phyloP scores from a whole-genome alignment of 1,140 invertebrate species.

The Augochlora pura region DNA sequence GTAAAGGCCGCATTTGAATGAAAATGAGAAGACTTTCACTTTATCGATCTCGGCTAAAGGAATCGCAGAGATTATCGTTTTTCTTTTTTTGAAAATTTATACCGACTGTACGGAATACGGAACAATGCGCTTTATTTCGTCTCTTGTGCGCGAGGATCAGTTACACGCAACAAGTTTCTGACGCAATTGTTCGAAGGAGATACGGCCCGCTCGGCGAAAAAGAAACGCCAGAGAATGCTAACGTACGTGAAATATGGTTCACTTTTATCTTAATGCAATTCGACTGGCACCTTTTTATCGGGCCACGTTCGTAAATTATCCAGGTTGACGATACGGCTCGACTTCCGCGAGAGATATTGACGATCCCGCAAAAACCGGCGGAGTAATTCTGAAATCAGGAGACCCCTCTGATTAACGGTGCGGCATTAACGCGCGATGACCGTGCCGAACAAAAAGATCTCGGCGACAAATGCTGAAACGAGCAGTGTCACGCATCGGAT shows the following conservation, averaged over 20 bases:
- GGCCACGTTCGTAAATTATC: constrained; percentile 1
- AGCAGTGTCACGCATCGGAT: constrained; percentile 76
- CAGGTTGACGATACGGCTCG: constrained; percentile 11
- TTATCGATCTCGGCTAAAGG: no score
- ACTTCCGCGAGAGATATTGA: constrained; percentile 46
- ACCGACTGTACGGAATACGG: no score
- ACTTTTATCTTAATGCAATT: constrained; percentile 53
- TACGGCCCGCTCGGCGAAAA: neutral
- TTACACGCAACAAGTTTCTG: neutral
- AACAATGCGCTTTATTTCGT: no score
- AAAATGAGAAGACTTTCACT: no score
- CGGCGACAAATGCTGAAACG: constrained; percentile 62
- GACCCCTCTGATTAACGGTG: constrained; percentile 51
- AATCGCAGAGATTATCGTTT: no score
- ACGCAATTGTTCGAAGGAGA: neutral
- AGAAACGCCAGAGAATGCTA: neutral
- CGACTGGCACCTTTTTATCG: constrained; percentile 34
- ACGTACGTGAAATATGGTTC: neutral
- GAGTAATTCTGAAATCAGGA: constrained; percentile 44
- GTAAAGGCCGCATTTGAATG: no score
- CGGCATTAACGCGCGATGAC: constrained; percentile 50
- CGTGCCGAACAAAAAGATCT: constrained; percentile 43
- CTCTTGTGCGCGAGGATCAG: no score
- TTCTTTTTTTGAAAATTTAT: no score
- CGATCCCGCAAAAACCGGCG: constrained; percentile 19